Conservation (phyloP, 2,888 invertebrate species). For the Nomada fabriciana region DNA sequence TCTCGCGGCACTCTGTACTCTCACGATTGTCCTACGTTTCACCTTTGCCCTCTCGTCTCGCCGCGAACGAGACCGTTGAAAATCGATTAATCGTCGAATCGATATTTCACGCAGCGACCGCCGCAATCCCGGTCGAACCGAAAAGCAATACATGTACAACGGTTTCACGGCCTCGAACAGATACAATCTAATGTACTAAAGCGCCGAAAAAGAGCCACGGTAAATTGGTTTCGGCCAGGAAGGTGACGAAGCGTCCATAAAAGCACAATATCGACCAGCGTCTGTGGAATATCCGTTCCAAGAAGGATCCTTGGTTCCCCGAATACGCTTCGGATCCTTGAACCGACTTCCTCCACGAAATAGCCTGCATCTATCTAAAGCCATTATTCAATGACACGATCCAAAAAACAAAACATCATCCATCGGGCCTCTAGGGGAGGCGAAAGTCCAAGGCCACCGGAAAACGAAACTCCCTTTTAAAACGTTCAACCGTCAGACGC, state of each 20-base stretch:
- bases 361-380: conserved; percentile 1
- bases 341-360: neutral
- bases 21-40: conserved; percentile 58
- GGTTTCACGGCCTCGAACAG: neutral
- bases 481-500: neutral
- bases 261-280: neutral
- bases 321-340: neutral
- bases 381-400: conserved; percentile 2
- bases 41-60: conserved; percentile 39
- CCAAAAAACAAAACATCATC: neutral
- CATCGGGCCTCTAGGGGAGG: neutral
- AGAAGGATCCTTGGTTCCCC: neutral
- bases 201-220: neutral
- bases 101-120: conserved; percentile 51
- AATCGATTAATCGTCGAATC: conserved; percentile 67
- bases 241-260: neutral
- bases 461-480: conserved; percentile 40
- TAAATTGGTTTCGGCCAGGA: neutral
- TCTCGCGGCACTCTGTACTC: conserved; percentile 43
- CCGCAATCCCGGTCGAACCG: conserved; percentile 13
- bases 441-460: conserved; percentile 39
- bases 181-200: neutral
- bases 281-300: neutral
- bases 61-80: conserved; percentile 63
- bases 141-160: conserved; percentile 7